Base-by-base conservation (phyloP, 2,113 vertebrate genomes). In the Solea solea region DNA sequence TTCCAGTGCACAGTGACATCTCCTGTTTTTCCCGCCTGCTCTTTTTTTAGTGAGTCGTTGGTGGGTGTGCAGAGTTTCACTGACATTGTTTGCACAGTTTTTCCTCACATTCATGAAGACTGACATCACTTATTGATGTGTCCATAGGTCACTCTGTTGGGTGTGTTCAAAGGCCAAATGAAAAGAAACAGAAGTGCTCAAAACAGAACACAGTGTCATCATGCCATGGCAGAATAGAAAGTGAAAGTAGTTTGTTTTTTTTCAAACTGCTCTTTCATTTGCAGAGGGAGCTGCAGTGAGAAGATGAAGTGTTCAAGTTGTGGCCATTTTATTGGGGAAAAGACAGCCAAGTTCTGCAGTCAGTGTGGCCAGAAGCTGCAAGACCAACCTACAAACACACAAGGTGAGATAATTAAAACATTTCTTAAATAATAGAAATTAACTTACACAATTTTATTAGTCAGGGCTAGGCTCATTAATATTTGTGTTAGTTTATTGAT, bases 321-420 rank as follows among this genome's bases (percentile, higher is more conserved):
- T 82, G 0, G 0, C 3, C 13, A 69, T 3, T 0, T 25, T 25
- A 52, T 78, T 49, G 0, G 44, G 53, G 91, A 94, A 7, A 63
- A 61, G 0, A 53, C 14, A 0, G 74, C 93, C 6, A 92, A 73
- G 1, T 94, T 94, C 72, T 95, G 95, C 88, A 89, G 95, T 60
- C 0, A 52, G 2, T 94, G 95, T 14, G 95, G 92, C 46, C 0
- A 0, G 0, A 7, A 0, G 8, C 74, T 91, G 76, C 40, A 2
- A 9, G 10, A 68, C 0, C 25, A 53, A 11, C 48, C 54, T 21
- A 2, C 62, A 5, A 70, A 0, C 42, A 67, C 66, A 74, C 67
- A 78, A 1, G 87, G 94, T 86, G 11, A 28, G 10, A 62, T 45
- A 5, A 42, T 13, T 57, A 5, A 16, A 7, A 52, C 2, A 54